Conservation (phyloP, 1,140 invertebrate species). For the Penaeus indicus region DNA sequence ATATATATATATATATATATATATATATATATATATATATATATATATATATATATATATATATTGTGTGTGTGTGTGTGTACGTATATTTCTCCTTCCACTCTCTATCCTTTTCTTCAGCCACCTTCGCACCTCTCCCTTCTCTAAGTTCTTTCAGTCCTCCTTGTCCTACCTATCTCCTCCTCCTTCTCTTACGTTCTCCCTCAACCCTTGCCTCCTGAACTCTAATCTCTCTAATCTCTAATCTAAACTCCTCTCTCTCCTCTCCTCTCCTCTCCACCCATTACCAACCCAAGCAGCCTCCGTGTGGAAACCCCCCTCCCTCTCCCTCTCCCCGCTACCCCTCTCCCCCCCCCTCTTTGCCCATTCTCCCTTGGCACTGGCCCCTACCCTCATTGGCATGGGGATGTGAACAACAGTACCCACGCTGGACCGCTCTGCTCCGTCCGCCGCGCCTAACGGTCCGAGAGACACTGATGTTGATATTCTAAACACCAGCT, state of each 20-base stretch:
- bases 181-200: neutral
- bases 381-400: neutral
- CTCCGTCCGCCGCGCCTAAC: neutral
- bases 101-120: neutral
- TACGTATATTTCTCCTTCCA: too few relatives aligned
- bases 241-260: neutral
- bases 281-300: neutral
- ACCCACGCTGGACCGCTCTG: neutral
- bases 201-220: neutral
- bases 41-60: too few relatives aligned
- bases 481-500: too few relatives aligned
- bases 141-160: neutral
- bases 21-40: too few relatives aligned
- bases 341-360: neutral
- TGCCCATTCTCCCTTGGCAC: neutral
- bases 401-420: too few relatives aligned
- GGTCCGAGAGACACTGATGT: too few relatives aligned
- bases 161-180: neutral
- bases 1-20: too few relatives aligned
- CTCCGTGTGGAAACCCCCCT: neutral
- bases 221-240: neutral
- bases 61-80: too few relatives aligned
- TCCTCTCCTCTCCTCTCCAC: neutral
- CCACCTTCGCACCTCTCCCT: neutral
- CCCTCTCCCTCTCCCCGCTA: neutral